Percentiles rank a stretch among this genome's conserved stretches.
Conservation (phyloP, 2,888 invertebrate genomes). For the Clanis bilineata region DNA sequence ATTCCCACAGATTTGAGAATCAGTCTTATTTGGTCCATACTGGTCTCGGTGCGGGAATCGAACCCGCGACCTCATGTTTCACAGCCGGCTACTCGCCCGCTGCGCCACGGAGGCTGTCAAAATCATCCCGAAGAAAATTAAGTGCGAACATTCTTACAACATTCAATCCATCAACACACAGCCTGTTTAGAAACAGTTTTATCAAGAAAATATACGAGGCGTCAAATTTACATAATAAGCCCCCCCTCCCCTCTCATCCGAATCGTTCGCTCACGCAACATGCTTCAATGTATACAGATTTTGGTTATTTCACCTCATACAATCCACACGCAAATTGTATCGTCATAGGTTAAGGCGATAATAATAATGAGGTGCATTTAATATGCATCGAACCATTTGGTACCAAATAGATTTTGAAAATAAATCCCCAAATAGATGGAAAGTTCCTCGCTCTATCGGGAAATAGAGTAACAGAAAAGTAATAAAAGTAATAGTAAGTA, state of each 20-base stretch:
- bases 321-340: slow-evolving; percentile 54
- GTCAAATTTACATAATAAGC: slow-evolving; percentile 72
- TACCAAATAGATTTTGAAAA: no score
- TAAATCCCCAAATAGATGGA: no score
- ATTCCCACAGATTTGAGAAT: no score
- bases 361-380: slow-evolving; percentile 53
- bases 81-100: no score
- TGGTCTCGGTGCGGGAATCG: no score
- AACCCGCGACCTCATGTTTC: no score
- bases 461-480: no score
- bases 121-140: neutral
- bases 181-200: slow-evolving; percentile 51
- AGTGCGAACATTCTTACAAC: neutral
- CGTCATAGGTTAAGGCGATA: slow-evolving; percentile 50
- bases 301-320: slow-evolving; percentile 70
- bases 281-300: slow-evolving; percentile 59
- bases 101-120: no score
- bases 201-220: slow-evolving; percentile 67
- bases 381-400: no score
- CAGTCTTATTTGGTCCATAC: no score
- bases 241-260: slow-evolving; percentile 36
- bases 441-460: no score
- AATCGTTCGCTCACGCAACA: slow-evolving; percentile 40
- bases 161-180: slow-evolving; percentile 18
- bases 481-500: no score